phyloP scores from a whole-genome alignment of 2,888 invertebrate species.

The Phyto melanocephala region DNA sequence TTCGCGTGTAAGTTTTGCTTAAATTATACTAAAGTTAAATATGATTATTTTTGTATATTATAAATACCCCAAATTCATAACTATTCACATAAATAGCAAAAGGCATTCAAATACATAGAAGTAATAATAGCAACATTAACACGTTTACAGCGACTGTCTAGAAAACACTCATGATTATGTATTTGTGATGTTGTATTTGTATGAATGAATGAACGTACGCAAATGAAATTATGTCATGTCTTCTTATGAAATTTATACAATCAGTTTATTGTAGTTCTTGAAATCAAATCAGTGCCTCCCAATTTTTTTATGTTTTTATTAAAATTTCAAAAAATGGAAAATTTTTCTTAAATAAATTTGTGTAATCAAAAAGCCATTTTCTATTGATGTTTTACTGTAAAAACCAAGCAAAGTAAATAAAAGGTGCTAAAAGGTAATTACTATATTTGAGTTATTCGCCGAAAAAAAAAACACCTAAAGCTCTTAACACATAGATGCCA shows the following conservation, averaged over 20 bases:
- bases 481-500: too few species aligned
- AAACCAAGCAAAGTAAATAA: too few species aligned
- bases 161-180: background rate
- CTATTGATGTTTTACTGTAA: too few species aligned
- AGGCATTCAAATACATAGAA: background rate
- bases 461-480: too few species aligned
- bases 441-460: too few species aligned
- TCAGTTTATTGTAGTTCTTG: conserved; percentile 1
- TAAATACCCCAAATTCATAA: background rate
- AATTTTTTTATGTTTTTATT: too few species aligned
- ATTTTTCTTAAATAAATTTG: too few species aligned
- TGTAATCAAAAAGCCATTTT: too few species aligned
- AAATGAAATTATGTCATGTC: conserved; percentile 38
- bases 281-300: too few species aligned
- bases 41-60: background rate
- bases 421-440: too few species aligned
- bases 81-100: background rate
- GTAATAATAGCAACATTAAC: conserved; percentile 48
- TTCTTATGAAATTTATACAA: conserved; percentile 45
- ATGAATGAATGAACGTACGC: background rate
- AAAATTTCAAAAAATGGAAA: too few species aligned
- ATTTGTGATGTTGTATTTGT: background rate
- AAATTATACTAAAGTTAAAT: background rate
- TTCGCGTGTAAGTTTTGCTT: background rate
- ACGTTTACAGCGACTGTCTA: conserved; percentile 5